Evolutionary conservation across 2,888 invertebrate species (phyloP).

Genomic region (Andrena chrysosceles): DNA sequence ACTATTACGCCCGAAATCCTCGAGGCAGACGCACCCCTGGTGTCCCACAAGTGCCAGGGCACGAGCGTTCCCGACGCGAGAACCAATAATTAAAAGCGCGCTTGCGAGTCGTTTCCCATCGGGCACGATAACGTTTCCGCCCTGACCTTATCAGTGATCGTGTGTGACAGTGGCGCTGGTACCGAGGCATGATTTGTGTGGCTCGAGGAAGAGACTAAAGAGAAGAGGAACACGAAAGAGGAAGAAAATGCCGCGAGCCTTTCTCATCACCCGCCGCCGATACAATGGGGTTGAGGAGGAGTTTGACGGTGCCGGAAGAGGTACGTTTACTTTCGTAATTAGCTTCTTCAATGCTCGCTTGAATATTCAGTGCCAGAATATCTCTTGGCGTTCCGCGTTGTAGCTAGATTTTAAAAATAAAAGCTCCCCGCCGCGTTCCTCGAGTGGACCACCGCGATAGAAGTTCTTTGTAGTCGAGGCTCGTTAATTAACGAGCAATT

Average conservation of each 20-base stretch:
- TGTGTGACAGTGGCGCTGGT: constrained; percentile 50
- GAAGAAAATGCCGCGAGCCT: constrained; percentile 87
- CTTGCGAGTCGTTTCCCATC: background rate
- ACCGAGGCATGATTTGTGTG: constrained; percentile 54
- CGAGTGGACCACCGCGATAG: background rate
- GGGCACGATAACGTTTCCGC: background rate
- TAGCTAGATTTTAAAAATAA: constrained; percentile 27
- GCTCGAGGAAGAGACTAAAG: constrained; percentile 16
- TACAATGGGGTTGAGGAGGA: constrained; percentile 84
- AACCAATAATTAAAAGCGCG: constrained; percentile 10
- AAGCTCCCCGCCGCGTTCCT: background rate
- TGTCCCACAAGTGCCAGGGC: constrained; percentile 38
- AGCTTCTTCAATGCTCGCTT: background rate
- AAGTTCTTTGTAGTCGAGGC: background rate
- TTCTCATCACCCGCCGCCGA: constrained; percentile 88
- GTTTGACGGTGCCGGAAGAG: constrained; percentile 78
- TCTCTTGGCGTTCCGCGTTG: background rate
- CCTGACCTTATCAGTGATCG: constrained; percentile 41
- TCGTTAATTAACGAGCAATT: background rate
- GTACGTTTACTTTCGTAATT: constrained; percentile 63
- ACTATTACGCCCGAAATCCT: constrained; percentile 82
- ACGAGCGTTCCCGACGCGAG: constrained; percentile 18
- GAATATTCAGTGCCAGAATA: constrained; percentile 14
- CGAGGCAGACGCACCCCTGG: constrained; percentile 78
- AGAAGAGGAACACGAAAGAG: constrained; percentile 20